Percentiles rank a stretch among this genome's conserved stretches.
Evolutionary conservation across 2,113 vertebrate species (phyloP).

Genomic region (Gracilinanus agilis): DNA sequence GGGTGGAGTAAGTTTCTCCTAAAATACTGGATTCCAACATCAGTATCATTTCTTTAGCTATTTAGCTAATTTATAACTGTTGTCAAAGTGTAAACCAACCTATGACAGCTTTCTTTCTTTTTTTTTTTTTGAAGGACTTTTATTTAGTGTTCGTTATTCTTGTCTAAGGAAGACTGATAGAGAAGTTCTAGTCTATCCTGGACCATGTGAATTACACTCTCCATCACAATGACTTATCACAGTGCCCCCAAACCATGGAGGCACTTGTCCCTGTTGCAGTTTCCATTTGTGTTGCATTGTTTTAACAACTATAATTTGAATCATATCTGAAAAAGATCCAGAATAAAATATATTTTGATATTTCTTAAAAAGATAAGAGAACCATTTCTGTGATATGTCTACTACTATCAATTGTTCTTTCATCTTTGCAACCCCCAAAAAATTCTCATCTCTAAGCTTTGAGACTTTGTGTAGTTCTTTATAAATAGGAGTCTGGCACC

Average conservation of each 20-base stretch:
- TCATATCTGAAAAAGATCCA: slow-evolving; percentile 98
- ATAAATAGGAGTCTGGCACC: not conserved
- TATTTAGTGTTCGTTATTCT: slow-evolving; percentile 96
- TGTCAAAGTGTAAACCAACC: slow-evolving; percentile 90
- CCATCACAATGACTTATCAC: slow-evolving; percentile 90
- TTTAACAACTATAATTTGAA: slow-evolving; percentile 98
- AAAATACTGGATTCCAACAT: slow-evolving; percentile 91
- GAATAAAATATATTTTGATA: slow-evolving; percentile 99
- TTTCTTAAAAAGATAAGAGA: slow-evolving; percentile 71
- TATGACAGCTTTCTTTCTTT: slow-evolving; percentile 83
- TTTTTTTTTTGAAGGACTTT: slow-evolving; percentile 88
- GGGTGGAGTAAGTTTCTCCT: slow-evolving; percentile 71
- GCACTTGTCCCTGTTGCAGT: slow-evolving; percentile 92
- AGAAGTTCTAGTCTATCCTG: slow-evolving; percentile 93
- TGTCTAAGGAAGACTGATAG: slow-evolving; percentile 90
- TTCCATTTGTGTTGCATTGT: slow-evolving; percentile 95
- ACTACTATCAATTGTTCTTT: slow-evolving; percentile 57
- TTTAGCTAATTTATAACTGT: slow-evolving; percentile 89
- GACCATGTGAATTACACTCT: slow-evolving; percentile 93
- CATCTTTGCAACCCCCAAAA: slow-evolving; percentile 49
- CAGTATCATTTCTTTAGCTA: slow-evolving; percentile 91
- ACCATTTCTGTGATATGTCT: slow-evolving; percentile 48
- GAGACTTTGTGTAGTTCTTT: slow-evolving; percentile 42
- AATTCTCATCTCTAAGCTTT: slow-evolving; percentile 56
- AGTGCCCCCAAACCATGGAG: slow-evolving; percentile 86